A percentile compares a stretch with the other conserved stretches of the same genome.
phyloP scores from a whole-genome alignment of 2,113 vertebrate species.

The Steatornis caripensis region DNA sequence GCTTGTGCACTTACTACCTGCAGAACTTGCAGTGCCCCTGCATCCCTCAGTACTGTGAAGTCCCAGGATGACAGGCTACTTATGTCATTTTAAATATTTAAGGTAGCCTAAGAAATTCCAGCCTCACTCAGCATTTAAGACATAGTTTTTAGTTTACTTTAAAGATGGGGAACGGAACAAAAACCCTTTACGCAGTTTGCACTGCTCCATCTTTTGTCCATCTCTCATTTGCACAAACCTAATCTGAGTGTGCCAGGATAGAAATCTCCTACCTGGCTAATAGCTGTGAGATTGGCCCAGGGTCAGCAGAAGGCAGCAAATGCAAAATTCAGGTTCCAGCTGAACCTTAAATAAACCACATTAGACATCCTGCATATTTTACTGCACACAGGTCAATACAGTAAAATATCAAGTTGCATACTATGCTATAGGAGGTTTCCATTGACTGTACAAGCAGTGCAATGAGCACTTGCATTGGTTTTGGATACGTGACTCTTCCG shows the following conservation, averaged over 20 bases:
- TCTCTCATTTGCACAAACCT: not conserved
- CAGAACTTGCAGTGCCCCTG: not conserved
- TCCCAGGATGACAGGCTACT: not conserved
- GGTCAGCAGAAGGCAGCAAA: not conserved
- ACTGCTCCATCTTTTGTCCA: not conserved
- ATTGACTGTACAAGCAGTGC: not conserved
- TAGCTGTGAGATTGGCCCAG: not conserved
- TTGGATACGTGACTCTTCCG: not conserved
- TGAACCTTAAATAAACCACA: not conserved
- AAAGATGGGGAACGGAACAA: not conserved
- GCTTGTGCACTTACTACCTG: not conserved
- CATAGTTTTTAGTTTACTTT: not conserved
- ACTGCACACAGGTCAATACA: not conserved
- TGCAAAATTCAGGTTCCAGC: not conserved
- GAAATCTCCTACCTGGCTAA: not conserved
- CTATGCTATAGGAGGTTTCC: not conserved
- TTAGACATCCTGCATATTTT: not conserved
- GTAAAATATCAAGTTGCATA: not conserved
- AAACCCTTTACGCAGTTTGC: fast-evolving
- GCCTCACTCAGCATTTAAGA: not conserved
- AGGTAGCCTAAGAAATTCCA: not conserved
- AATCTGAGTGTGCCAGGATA: not conserved
- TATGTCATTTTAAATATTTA: not conserved
- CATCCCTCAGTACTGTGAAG: not conserved
- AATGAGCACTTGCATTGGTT: not conserved